Conservation (phyloP, 1,140 invertebrate genomes). For the Drosophila carrolli region DNA sequence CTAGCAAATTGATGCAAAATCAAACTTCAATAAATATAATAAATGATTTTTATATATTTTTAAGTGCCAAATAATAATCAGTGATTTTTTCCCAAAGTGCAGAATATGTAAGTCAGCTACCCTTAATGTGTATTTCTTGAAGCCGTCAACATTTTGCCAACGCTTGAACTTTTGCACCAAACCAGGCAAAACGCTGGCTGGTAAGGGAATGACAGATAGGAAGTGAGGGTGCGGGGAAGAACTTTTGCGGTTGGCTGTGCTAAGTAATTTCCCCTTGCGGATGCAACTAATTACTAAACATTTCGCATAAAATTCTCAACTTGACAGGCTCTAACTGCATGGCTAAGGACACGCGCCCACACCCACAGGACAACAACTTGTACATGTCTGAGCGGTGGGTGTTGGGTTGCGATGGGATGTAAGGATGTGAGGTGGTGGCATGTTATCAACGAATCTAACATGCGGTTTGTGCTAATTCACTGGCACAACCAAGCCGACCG, state of each 20-base stretch:
- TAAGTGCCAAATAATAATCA: too few relatives aligned
- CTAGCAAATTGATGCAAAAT: not conserved
- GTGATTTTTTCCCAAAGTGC: not conserved
- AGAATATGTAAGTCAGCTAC: constrained; percentile 25
- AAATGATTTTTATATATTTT: too few relatives aligned
- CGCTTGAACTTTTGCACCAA: constrained; percentile 56
- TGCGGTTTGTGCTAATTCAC: constrained; percentile 77
- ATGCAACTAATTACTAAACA: constrained; percentile 84
- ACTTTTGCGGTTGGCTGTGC: constrained; percentile 54
- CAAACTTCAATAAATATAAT: not conserved
- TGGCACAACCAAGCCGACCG: constrained; percentile 42
- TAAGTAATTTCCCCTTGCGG: constrained; percentile 81
- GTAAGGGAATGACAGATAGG: constrained; percentile 18
- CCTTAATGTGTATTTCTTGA: constrained; percentile 58
- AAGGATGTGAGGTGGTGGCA: constrained; percentile 27
- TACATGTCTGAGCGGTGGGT: constrained; percentile 20
- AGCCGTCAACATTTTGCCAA: constrained; percentile 68
- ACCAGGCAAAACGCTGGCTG: constrained; percentile 21
- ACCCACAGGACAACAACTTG: constrained; percentile 35
- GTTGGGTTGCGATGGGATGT: not conserved
- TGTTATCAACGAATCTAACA: constrained; percentile 80
- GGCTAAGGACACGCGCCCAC: constrained; percentile 42
- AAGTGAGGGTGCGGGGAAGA: constrained; percentile 6
- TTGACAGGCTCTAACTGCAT: constrained; percentile 77
- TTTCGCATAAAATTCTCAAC: constrained; percentile 83